These are phyloP conservation scores for Scaptomyza pallida DNA, from an alignment of 1,140 invertebrate genomes.

Conservation along the genomic window DNA sequence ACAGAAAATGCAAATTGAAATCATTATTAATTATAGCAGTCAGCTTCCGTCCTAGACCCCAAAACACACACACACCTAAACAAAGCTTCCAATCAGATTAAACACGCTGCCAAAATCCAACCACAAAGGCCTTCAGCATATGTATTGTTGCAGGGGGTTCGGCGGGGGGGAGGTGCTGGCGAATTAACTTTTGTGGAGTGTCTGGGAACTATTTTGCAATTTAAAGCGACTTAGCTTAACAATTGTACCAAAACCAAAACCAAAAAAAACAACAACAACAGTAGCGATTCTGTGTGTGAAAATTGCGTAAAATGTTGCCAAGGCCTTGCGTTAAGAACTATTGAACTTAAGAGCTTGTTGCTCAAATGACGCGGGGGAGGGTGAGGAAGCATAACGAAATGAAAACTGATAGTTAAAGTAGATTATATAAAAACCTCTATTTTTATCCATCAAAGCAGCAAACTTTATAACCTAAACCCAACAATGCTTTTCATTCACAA, in stretches of 20 bases:
- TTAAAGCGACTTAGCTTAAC: conserved; percentile 51
- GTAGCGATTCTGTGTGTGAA: conserved; percentile 35
- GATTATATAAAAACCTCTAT: background rate
- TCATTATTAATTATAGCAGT: conserved; percentile 81
- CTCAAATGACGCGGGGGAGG: background rate
- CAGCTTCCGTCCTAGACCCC: conserved; percentile 76
- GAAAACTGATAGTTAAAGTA: conserved; percentile 8
- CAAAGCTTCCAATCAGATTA: conserved; percentile 38
- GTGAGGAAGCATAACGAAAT: conserved; percentile 4
- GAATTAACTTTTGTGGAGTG: background rate
- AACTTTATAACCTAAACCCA: too few relatives aligned
- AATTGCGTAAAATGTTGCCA: conserved; percentile 40
- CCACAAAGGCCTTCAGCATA: conserved; percentile 25
- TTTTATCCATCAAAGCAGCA: too few relatives aligned
- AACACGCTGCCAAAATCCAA: conserved; percentile 16
- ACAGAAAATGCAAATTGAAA: conserved; percentile 81
- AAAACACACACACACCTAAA: conserved; percentile 35
- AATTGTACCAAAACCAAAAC: background rate
- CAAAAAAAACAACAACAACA: too few relatives aligned
- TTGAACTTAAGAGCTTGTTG: background rate
- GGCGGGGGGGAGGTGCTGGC: background rate
- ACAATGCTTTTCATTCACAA: background rate
- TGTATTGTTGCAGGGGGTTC: background rate
- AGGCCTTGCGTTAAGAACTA: conserved; percentile 7
- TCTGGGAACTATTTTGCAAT: conserved; percentile 65